phyloP scores from a whole-genome alignment of 2,888 invertebrate species.

The Coremacera marginata region DNA sequence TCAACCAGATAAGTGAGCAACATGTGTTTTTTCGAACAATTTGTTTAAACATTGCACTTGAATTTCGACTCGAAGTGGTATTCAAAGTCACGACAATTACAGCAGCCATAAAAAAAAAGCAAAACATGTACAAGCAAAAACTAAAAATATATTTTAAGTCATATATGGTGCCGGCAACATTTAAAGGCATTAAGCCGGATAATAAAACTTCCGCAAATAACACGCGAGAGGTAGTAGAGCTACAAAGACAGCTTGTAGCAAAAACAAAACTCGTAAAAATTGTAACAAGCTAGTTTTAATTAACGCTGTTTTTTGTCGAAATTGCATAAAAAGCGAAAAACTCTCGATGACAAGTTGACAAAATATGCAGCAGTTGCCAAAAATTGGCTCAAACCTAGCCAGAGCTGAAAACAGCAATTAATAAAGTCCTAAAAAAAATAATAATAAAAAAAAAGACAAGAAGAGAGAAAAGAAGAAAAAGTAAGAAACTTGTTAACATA shows the following conservation, averaged over 20 bases:
- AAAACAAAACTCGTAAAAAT: too few relatives aligned
- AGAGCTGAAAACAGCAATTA: constrained; percentile 4
- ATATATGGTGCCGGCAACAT: neutral
- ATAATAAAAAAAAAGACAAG: constrained; percentile 2
- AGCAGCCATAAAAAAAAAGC: neutral
- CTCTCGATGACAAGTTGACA: neutral
- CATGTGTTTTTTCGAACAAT: too few relatives aligned
- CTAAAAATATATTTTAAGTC: neutral
- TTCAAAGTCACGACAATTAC: too few relatives aligned
- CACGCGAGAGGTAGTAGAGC: neutral
- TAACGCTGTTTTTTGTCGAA: too few relatives aligned
- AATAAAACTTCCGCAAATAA: neutral
- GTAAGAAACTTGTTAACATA: constrained; percentile 53
- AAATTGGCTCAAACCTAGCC: neutral
- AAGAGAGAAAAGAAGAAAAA: constrained; percentile 36
- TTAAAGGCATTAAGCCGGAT: neutral
- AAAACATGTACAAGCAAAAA: neutral
- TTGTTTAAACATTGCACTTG: too few relatives aligned
- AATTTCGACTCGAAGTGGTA: too few relatives aligned
- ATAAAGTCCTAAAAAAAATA: constrained; percentile 5
- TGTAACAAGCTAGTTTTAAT: too few relatives aligned
- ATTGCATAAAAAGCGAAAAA: too few relatives aligned
- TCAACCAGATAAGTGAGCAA: too few relatives aligned
- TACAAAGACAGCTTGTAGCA: neutral
- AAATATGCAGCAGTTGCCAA: neutral